These are phyloP conservation scores for Habroteleia sp. DNA, from an alignment of 2,888 invertebrate genomes.

Conservation along the genomic window DNA sequence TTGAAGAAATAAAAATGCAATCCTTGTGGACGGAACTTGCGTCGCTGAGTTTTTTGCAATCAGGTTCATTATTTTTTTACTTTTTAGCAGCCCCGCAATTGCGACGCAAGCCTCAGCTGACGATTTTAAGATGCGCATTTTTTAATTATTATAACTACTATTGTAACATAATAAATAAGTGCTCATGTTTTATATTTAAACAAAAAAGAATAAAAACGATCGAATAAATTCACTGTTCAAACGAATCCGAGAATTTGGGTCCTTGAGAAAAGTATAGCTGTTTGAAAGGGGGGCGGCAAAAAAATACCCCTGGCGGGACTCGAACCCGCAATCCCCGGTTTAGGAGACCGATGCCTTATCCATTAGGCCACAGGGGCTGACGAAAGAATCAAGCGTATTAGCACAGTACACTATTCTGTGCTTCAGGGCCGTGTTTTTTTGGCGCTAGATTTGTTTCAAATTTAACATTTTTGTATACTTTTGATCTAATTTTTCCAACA, in stretches of 20 bases:
- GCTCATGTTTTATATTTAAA: conserved; percentile 56
- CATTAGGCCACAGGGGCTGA: conserved; percentile 90
- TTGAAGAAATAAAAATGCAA: too few relatives aligned
- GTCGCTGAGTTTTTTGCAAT: too few relatives aligned
- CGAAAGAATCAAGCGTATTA: conserved; percentile 12
- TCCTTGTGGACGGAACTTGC: neutral
- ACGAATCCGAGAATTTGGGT: too few relatives aligned
- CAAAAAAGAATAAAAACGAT: conserved; percentile 23
- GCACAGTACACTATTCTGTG: conserved; percentile 31
- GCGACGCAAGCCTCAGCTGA: conserved; percentile 3
- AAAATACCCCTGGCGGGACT: conserved; percentile 91
- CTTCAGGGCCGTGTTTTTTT: conserved; percentile 23
- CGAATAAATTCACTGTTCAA: conserved; percentile 36
- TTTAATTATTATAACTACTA: conserved; percentile 17
- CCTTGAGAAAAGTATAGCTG: too few relatives aligned
- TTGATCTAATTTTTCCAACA: too few relatives aligned
- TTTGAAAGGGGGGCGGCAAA: conserved; percentile 17
- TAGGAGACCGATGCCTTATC: conserved; percentile 93
- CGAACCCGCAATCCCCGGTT: conserved; percentile 93
- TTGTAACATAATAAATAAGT: conserved; percentile 51
- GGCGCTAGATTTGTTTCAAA: neutral
- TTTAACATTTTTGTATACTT: too few relatives aligned
- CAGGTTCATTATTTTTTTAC: too few relatives aligned
- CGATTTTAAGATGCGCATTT: conserved; percentile 19
- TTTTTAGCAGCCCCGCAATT: neutral